phyloP scores from a whole-genome alignment of 2,113 vertebrate species.

The Athene cunicularia region DNA sequence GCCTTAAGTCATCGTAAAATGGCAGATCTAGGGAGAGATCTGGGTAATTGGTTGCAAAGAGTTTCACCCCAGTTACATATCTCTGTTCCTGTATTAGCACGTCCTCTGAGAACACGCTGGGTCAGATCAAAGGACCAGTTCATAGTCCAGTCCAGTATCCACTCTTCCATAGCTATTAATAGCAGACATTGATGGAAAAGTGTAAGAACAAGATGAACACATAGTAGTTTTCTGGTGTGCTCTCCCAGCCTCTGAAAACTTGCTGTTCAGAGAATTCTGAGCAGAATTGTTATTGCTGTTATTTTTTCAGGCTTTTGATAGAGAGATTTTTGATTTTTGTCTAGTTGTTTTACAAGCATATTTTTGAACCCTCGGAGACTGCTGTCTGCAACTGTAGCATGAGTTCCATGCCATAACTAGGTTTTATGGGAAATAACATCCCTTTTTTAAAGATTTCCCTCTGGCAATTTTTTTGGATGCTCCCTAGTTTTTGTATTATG shows the following conservation, averaged over 20 bases:
- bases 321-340: not conserved
- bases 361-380: not conserved
- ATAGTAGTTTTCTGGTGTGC: not conserved
- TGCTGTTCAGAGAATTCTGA: not conserved
- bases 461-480: not conserved
- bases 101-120: not conserved
- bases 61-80: not conserved
- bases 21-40: not conserved
- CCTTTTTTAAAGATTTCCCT: not conserved
- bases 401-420: not conserved
- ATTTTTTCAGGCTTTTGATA: not conserved
- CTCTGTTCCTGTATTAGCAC: not conserved
- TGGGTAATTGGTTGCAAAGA: not conserved
- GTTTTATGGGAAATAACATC: not conserved
- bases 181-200: not conserved
- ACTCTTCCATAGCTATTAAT: not conserved
- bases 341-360: not conserved
- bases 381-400: not conserved
- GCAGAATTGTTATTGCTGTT: not conserved
- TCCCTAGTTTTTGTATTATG: not conserved
- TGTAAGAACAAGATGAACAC: not conserved
- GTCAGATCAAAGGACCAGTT: not conserved
- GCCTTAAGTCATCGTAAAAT: not conserved
- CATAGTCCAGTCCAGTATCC: not conserved
- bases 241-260: not conserved